Base-by-base conservation (phyloP, 2,888 invertebrate species). In the Drosophila sordidula region DNA sequence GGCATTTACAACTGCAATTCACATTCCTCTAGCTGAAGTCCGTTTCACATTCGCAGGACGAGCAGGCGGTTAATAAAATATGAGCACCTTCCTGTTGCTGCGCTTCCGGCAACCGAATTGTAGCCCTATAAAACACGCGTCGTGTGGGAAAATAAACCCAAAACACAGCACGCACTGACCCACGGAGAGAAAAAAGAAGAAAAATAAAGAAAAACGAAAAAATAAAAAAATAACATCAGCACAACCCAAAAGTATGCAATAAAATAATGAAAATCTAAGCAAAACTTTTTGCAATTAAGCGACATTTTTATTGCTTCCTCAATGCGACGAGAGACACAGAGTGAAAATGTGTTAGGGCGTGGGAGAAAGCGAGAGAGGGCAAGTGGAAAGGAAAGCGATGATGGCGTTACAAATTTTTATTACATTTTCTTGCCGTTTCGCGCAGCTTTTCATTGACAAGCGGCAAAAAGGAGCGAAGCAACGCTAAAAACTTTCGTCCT, bases 241-340 rank as follows among this genome's bases (percentile, higher is more conserved):
- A 54, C 44, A 62, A 51, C 78, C 78, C 56, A 65, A 79, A 86
- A 79, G 79, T 74, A 68, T 67, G 74, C 79, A 72, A 86, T 77
- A 77, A 82, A 82, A 86, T 82, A 82, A 82, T 86, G 72, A 84
- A 84, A 79, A 78, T 87, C 83, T 78, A 80, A 79, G 80, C 81
- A 87, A 83, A 87, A 88, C 76, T 88, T 88, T 88, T 72, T 71
- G 86, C 86, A 88, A 88, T 89, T 88, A 88, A 78, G 86, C 76
- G 81, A 81, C 81, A 81, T 85, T 81, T 81, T 81, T 81, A 81
- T 81, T 85, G 79, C 86, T 81, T 85, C 86, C 81, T 78, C 68
- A 57, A 78, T 80, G 74, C 55, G 57, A 32, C 49, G 22, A 54
- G 29, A 64, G 42, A 46, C 52, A 42, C 18, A 46, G 26, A 55